Evolutionary conservation across 1,140 invertebrate genomes (phyloP), one percentile per base, ranked within the genome.

Genomic region (Drosophila virilis): DNA sequence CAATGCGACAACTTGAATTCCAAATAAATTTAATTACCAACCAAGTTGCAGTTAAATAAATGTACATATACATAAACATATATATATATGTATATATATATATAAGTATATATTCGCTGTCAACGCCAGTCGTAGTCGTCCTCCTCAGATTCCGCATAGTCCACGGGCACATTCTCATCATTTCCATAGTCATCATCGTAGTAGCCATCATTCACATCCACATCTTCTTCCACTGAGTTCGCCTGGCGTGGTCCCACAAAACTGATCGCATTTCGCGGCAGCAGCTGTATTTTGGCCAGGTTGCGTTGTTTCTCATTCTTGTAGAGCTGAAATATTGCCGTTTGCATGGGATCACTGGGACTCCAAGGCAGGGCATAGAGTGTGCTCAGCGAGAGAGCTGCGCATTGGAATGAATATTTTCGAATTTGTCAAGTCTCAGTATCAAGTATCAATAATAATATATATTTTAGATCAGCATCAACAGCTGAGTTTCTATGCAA

Each of bases 11-110:
- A 78, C 52, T 78, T 80, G 74, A 80, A 85, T 85, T 85, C 67
- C 67, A 81, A 82, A 76, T 68, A 86, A 82, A 86, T 86, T 86
- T 82, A 86, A 86, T 86, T 86, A 86, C 80, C 74, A 85, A 54
- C 74, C 74, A 72, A 62, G 59, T 81, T 81, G 71, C 75, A 75
- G 74, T 76, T 66, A 69, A 81, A 81, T 85, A 81, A 85, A 78
- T 55, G 43, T 37, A 32, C 32, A 51, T 40, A 10, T 40, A 15
- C 8, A 17, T 7, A 48, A 9, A 33, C 48, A 60, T 6, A 37
- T n/a, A 12, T 48, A 13, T 35, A 12, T 8, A 55, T 43, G 15
- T 32, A 69, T 52, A 22, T 28, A 51, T 28, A 51, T 17, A 17
- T 17, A 17, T 17, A 17, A 17, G 1, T 17, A 15, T 38, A 35